Percentiles rank a stretch among this genome's conserved stretches.
Conservation (phyloP, 37 sponge, comb jelly and placozoan genomes). For the Petrosia ficiformis region DNA sequence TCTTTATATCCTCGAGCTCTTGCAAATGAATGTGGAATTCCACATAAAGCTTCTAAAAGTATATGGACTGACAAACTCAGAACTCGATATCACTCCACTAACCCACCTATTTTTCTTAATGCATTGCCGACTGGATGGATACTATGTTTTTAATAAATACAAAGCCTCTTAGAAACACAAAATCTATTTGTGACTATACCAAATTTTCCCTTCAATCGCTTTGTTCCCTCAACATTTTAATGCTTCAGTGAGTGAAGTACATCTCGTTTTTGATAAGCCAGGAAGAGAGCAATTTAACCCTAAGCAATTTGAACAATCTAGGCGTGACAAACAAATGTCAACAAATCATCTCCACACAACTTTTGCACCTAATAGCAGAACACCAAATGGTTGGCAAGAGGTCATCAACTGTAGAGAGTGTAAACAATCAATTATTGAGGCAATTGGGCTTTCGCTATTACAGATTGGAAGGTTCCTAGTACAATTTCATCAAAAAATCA, state of each 20-base stretch:
- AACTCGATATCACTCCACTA: not conserved
- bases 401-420: constrained; percentile 12
- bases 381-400: not conserved
- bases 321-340: not conserved
- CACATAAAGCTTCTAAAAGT: constrained; percentile 15
- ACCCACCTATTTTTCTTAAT: not conserved
- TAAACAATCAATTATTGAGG: constrained; percentile 3
- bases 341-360: not conserved
- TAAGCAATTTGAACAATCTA: constrained; percentile 10
- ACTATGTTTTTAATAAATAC: constrained; percentile 25
- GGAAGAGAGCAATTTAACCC: not conserved
- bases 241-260: constrained; percentile 11
- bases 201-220: too few species aligned
- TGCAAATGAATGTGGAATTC: constrained; percentile 11
- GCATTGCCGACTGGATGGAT: not conserved
- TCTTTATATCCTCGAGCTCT: constrained; percentile 20
- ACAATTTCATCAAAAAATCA: not conserved
- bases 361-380: not conserved
- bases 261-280: constrained; percentile 24
- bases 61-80: constrained; percentile 23
- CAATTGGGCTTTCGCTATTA: not conserved
- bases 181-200: constrained; percentile 15
- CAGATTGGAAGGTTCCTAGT: not conserved
- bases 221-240: not conserved
- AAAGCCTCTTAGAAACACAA: not conserved